Conservation (phyloP, 2,113 vertebrate species). For the Plecturocebus donacophilus region DNA sequence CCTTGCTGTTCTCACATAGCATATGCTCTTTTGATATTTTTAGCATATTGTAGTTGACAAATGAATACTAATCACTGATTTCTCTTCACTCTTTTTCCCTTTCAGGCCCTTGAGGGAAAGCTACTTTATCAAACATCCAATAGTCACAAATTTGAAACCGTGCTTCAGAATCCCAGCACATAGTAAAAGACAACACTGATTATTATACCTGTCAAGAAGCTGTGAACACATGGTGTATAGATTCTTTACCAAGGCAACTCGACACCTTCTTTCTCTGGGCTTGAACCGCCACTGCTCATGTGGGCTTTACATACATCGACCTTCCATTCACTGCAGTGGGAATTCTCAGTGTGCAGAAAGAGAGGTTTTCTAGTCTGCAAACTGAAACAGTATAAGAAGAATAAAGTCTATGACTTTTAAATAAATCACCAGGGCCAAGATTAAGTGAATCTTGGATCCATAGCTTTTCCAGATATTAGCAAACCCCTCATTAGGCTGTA, state of each 20-base stretch:
- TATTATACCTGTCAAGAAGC: constrained; percentile 82
- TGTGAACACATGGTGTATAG: constrained; percentile 75
- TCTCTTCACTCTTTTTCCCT: constrained; percentile 4
- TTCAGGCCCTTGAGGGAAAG: constrained; percentile 60
- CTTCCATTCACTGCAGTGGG: constrained; percentile 51
- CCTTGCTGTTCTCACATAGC: background rate
- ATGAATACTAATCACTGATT: constrained; percentile 53
- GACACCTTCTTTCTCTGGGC: constrained; percentile 70
- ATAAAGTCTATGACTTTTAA: constrained; percentile 78
- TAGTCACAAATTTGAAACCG: constrained; percentile 80
- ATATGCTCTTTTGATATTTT: constrained; percentile 56
- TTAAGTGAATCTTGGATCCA: constrained; percentile 68
- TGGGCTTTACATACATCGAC: constrained; percentile 35
- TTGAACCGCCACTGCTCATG: background rate
- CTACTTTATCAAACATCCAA: constrained; percentile 75
- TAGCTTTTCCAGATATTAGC: constrained; percentile 74
- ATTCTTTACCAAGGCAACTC: constrained; percentile 73
- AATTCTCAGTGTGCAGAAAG: constrained; percentile 29
- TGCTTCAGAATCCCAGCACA: constrained; percentile 81
- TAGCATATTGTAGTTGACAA: constrained; percentile 44
- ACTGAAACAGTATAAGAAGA: constrained; percentile 70
- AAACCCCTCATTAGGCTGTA: constrained; percentile 56
- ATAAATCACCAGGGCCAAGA: constrained; percentile 73
- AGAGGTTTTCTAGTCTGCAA: constrained; percentile 65
- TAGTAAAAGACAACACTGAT: constrained; percentile 75